Evolutionary conservation across 1,140 invertebrate species (phyloP).

Genomic region (Apolygus lucorum): DNA sequence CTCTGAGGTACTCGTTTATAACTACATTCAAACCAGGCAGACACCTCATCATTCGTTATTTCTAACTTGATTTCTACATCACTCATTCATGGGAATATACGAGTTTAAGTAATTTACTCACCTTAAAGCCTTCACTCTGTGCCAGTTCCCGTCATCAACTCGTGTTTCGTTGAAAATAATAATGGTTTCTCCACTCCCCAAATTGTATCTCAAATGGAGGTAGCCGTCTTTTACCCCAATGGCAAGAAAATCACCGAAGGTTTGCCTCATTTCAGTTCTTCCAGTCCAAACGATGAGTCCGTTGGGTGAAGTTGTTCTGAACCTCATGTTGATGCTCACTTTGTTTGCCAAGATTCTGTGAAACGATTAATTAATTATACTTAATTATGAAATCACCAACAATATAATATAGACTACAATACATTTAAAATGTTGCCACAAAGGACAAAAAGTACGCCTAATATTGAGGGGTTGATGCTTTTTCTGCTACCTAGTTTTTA

Average conservation of each 20-base stretch:
- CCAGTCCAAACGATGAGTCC: constrained; percentile 87
- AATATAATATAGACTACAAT: too few species aligned
- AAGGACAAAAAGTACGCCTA: too few species aligned
- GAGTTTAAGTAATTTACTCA: too few species aligned
- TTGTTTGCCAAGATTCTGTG: constrained; percentile 65
- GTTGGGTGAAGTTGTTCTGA: constrained; percentile 53
- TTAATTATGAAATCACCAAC: too few species aligned
- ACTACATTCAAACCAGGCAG: too few species aligned
- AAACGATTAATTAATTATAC: constrained; percentile 23
- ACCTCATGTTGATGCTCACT: constrained; percentile 71
- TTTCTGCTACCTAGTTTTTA: too few species aligned
- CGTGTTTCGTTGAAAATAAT: constrained; percentile 77
- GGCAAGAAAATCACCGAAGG: constrained; percentile 61
- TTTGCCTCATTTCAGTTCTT: constrained; percentile 48
- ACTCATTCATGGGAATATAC: too few species aligned
- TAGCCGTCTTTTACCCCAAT: constrained; percentile 72
- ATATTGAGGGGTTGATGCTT: too few species aligned
- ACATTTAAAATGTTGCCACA: too few species aligned
- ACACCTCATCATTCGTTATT: too few species aligned
- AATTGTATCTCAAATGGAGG: constrained; percentile 59
- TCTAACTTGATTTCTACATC: too few species aligned
- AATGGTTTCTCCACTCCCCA: constrained; percentile 66
- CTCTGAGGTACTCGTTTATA: too few species aligned
- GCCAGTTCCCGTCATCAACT: constrained; percentile 87
- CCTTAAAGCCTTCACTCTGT: constrained; percentile 78